A percentile compares a stretch with the other conserved stretches of the same genome.
Conservation (phyloP, 2,888 invertebrate species). For the Syrphus vitripennis region DNA sequence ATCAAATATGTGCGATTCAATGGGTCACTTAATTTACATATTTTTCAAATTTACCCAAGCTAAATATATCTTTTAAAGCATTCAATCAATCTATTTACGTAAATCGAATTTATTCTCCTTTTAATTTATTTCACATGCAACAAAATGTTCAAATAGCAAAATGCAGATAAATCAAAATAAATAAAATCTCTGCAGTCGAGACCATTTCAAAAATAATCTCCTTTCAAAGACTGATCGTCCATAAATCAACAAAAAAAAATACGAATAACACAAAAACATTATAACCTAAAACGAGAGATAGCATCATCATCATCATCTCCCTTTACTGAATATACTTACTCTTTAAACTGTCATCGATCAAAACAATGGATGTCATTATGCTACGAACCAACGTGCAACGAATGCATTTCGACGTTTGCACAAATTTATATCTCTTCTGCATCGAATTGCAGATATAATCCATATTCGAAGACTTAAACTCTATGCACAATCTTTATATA, state of each 20-base stretch:
- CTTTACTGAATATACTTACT: not conserved
- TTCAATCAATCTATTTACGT: not conserved
- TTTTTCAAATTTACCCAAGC: not conserved
- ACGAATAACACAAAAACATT: not conserved
- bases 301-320: not conserved
- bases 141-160: not conserved
- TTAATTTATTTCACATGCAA: not conserved
- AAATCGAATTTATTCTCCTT: not conserved
- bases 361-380: constrained; percentile 54
- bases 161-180: not conserved
- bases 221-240: not conserved
- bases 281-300: constrained; percentile 6
- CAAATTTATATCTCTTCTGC: constrained; percentile 32
- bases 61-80: not conserved
- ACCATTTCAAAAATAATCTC: not conserved
- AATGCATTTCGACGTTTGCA: constrained; percentile 27
- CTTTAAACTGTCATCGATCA: constrained; percentile 47
- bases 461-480: constrained; percentile 29
- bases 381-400: constrained; percentile 1
- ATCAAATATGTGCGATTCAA: not conserved
- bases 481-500: constrained; percentile 11
- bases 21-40: not conserved
- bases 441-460: constrained; percentile 40
- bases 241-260: constrained; percentile 1
- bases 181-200: not conserved